Evolutionary conservation across 2,797 vertebrate genomes (phyloP), one percentile per base, ranked within the genome.

Genomic region (Myripristis jacobus): DNA sequence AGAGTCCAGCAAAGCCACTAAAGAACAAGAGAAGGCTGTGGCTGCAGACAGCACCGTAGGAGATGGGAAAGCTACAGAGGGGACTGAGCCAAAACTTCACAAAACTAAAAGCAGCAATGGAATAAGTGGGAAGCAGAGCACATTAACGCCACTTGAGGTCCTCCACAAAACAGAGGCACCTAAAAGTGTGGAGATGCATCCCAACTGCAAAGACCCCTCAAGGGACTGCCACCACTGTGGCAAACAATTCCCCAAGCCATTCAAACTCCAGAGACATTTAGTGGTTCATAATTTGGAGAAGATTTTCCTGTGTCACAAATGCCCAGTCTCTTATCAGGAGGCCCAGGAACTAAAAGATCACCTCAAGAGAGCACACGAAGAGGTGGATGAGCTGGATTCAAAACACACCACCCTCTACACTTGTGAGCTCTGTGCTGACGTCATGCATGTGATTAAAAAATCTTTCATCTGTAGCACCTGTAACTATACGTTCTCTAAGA

Each of bases 401-500:
- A 98, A 96, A 83, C 97, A 97, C 88, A 97, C 96, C 15, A 98
- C 96, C 0, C 93, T 99, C 24, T 99, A 97, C 0, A 94, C 97
- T 54, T 99, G 98, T 2, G 97, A 99, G 91, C 96, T 98, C 31
- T 99, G 98, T 0, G 98, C 98, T 0, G 95, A 98, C 0, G 98
- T 99, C 80, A 98, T 98, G 96, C 97, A 97, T 0, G 96, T 98
- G 52, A 99, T 98, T 88, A 96, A 96, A 87, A 96, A 98, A 64
- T 98, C 98, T 13, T 99, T 99, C 83, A 97, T 96, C 87, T 99
- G 98, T 90, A 99, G 97, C 93, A 95, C 97, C 81, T 99, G 98
- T 83, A 99, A 99, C 91, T 99, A 99, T 75, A 99, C 97, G 16
- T 99, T 99, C 88, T 97, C 97, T 21, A 98, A 98, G 87, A 99